Base-by-base conservation (phyloP, 2,797 vertebrate genomes). In the Hozukius guyotensis region DNA sequence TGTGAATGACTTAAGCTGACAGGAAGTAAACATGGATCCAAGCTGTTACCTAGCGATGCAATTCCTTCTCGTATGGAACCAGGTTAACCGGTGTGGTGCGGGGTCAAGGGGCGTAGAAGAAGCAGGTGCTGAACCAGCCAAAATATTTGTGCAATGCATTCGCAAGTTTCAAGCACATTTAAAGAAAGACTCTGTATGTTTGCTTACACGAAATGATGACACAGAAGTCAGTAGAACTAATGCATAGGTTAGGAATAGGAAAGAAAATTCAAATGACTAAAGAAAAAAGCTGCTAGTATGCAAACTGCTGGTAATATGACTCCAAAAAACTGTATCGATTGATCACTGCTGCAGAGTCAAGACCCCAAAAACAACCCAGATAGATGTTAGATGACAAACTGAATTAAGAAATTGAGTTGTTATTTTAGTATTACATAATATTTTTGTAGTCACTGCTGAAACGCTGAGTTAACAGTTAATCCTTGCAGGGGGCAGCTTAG, bases 401-500 rank as follows among this genome's bases (percentile, higher is more conserved):
- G 62, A 52, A 57, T 75, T 66, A 52, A 74, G 49, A 67, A 77
- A 65, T 2, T 8, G 8, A 49, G 31, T 60, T 24, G n/a, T 36
- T 65, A 64, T 67, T 42, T 65, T n/a, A 52, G 31, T 24, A 60
- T 87, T 80, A 32, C 57, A 85, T 86, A 63, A 84, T 64, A 74
- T 86, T 87, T 89, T 31, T 89, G 65, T 65, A 73, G 75, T 76
- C 72, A 78, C 60, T 59, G 56, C 73, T 87, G 70, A 91, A 93
- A 74, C 78, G 86, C 85, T 85, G 90, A 91, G 87, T 93, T 87
- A 81, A 89, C 82, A 80, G 77, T 87, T 87, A 92, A 93, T 93
- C 89, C 91, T 74, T 68, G 82, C 78, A 82, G 34, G 77, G 84
- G 81, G 77, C 72, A 77, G 86, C 64, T 94, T 89, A 92, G 77